phyloP scores from a whole-genome alignment of 1,140 invertebrate genomes.

The Parasteatoda tepidariorum region DNA sequence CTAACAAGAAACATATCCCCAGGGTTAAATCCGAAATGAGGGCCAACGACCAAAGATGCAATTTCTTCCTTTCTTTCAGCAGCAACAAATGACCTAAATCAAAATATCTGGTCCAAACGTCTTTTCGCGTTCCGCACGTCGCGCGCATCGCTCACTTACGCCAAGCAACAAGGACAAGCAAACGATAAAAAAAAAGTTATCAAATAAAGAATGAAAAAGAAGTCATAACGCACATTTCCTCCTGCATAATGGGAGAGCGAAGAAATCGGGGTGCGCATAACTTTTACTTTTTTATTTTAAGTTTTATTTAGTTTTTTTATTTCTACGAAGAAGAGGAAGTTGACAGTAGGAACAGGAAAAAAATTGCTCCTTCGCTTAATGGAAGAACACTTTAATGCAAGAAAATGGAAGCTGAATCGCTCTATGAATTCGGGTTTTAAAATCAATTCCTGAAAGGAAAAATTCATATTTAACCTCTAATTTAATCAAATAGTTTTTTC shows the following conservation, averaged over 20 bases:
- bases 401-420: no score
- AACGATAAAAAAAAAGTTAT: not conserved
- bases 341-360: no score
- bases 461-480: no score
- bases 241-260: conserved; percentile 15
- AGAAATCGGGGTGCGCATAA: not conserved
- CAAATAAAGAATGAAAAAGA: no score
- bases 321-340: conserved; percentile 5
- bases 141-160: not conserved
- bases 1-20: no score
- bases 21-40: not conserved
- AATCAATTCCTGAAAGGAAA: no score
- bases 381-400: no score
- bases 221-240: not conserved
- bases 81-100: conserved; percentile 26
- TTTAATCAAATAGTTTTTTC: no score
- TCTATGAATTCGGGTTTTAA: no score
- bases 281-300: not conserved
- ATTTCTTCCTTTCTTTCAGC: not conserved
- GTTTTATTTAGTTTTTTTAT: not conserved
- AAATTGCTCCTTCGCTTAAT: no score
- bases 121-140: not conserved
- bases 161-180: no score
- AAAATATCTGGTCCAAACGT: conserved; percentile 44
- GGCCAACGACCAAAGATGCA: conserved; percentile 11